Base-by-base conservation (phyloP, 2,888 invertebrate genomes). In the Hydriomena furcata region DNA sequence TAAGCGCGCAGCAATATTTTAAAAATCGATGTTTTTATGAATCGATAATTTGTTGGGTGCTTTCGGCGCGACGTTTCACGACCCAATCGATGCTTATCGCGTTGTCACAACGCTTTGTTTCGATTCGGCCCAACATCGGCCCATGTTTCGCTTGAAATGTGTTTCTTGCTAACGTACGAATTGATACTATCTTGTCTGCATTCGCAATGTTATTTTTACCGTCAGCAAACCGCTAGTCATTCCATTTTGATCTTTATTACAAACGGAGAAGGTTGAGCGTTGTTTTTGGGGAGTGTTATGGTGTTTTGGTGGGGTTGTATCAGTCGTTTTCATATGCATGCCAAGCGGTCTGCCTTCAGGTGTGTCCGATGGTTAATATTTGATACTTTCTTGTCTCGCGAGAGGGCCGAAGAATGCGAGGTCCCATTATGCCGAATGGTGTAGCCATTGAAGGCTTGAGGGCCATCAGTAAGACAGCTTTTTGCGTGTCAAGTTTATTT, bases 11-110 rank as follows among this genome's bases (percentile, higher is more conserved):
- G 81, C 79, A 81, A 86, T 87, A 87, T 84, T 86, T 88, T 84
- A 84, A 82, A 46, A 85, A 88, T 86, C 87, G 84, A 88, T 89
- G 87, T 89, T 90, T 88, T 89, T 88, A 88, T 88, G 87, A 89
- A 89, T 90, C 87, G 87, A 89, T 90, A 88, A 90, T 89, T 90
- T 90, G 89, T 83, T 85, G 82, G 80, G 79, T 75, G 76, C 80
- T 84, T 88, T 85, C 76, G 86, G 87, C 79, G 87, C 85, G 86
- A 82, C 85, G 83, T 84, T 82, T 84, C 82, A 82, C 86, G 82
- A 82, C 78, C 79, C 84, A 78, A 84, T 82, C 79, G 88, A 88
- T 88, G 65, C 66, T 82, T 85, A 87, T 87, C 87, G 70, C 73
- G 80, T 73, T 87, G 88, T 87, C 87, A 86, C 87, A 85, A 79